These are phyloP conservation scores for Cantharis nigra DNA, from an alignment of 2,888 invertebrate species.

Conservation along the genomic window DNA sequence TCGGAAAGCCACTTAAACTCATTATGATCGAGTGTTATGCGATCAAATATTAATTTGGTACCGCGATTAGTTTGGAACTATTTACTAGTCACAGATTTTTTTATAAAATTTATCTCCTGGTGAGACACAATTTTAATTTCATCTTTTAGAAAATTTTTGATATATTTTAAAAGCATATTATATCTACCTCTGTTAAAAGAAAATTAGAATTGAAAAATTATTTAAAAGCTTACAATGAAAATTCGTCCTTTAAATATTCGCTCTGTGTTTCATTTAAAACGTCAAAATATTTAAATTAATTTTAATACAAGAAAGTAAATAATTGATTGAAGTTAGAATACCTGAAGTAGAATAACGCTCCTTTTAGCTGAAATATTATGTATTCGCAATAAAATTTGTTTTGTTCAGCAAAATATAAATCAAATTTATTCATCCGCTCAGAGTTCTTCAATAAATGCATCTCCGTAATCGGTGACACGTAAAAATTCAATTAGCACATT, in stretches of 20 bases:
- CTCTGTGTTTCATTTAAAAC: not conserved
- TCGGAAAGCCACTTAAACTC: no score
- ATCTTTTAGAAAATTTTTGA: no score
- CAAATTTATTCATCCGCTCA: constrained; percentile 7
- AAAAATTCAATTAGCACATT: constrained; percentile 21
- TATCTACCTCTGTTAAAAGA: no score
- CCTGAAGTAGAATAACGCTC: not conserved
- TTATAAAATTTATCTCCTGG: no score
- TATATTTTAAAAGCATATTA: no score
- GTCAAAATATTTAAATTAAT: not conserved
- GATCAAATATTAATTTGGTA: no score
- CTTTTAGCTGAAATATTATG: not conserved
- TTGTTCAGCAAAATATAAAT: constrained; percentile 13
- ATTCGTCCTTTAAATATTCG: not conserved
- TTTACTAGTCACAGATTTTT: no score
- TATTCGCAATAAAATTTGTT: not conserved
- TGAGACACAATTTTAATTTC: no score
- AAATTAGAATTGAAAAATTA: not conserved
- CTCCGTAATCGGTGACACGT: constrained; percentile 22
- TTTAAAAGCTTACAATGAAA: not conserved
- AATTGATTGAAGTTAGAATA: not conserved
- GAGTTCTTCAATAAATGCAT: constrained; percentile 10
- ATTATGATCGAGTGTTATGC: no score
- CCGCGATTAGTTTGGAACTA: no score
- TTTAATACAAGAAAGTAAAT: not conserved